phyloP scores from a whole-genome alignment of 1,140 invertebrate genomes.

The Drosophila saltans region DNA sequence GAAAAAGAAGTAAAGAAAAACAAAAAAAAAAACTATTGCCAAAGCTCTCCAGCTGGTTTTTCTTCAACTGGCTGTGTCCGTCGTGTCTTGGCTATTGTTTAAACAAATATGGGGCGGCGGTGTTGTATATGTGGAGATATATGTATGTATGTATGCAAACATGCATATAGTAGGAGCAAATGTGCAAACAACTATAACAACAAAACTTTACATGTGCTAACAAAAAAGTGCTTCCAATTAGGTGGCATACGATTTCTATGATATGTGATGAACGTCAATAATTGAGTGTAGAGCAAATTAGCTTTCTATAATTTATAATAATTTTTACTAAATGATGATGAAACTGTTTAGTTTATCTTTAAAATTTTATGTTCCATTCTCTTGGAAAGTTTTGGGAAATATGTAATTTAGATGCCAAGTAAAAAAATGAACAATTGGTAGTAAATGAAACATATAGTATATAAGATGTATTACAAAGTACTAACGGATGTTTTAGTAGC shows the following conservation, averaged over 20 bases:
- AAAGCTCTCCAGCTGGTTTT: constrained; percentile 49
- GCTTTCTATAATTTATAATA: constrained; percentile 11
- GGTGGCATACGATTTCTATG: not conserved
- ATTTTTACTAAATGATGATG: not conserved
- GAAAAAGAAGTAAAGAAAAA: not conserved
- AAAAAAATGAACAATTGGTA: too few species aligned
- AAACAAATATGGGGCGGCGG: constrained; percentile 10
- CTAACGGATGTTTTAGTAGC: too few species aligned
- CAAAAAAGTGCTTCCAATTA: constrained; percentile 8
- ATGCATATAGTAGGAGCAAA: not conserved
- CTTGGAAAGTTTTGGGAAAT: not conserved
- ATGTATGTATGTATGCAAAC: not conserved
- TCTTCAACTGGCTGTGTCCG: constrained; percentile 9
- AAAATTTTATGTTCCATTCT: not conserved
- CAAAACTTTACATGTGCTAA: constrained; percentile 3
- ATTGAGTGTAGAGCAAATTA: constrained; percentile 6
- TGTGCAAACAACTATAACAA: not conserved
- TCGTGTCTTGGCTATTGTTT: not conserved
- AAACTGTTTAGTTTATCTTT: not conserved
- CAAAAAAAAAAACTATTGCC: constrained; percentile 1
- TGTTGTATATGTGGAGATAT: not conserved
- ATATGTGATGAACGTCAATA: constrained; percentile 3
- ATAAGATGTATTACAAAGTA: too few species aligned
- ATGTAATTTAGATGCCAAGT: not conserved
- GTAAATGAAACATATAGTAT: too few species aligned